These are phyloP conservation scores for Drosophila punjabiensis DNA, from an alignment of 1,140 invertebrate species.

Conservation along the genomic window DNA sequence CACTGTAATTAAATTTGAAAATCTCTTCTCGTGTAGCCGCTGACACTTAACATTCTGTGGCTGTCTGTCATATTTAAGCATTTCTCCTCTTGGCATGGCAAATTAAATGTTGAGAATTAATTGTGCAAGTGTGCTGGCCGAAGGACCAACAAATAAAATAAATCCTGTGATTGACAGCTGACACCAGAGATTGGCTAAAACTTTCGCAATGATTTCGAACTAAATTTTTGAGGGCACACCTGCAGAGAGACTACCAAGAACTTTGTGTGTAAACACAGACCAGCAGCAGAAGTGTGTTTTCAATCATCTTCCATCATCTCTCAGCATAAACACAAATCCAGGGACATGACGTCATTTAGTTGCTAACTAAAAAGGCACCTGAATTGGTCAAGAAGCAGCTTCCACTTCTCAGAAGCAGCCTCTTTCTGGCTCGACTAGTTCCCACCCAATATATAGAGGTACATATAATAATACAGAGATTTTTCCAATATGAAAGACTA, in stretches of 20 bases:
- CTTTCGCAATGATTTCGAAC: neutral
- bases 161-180: slow-evolving; percentile 31
- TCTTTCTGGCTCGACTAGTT: slow-evolving; percentile 3
- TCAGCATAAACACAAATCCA: slow-evolving; percentile 48
- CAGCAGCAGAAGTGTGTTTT: slow-evolving; percentile 3
- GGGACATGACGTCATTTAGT: slow-evolving; percentile 54
- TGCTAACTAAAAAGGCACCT: slow-evolving; percentile 44
- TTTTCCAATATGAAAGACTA: slow-evolving; percentile 1
- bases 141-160: slow-evolving; percentile 20
- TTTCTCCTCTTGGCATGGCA: slow-evolving; percentile 55
- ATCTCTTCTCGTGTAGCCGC: slow-evolving; percentile 66
- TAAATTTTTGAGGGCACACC: slow-evolving; percentile 20
- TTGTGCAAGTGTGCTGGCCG: slow-evolving; percentile 67
- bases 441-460: slow-evolving; percentile 1
- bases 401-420: slow-evolving; percentile 42
- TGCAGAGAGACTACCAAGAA: slow-evolving; percentile 22
- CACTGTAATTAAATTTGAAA: slow-evolving; percentile 65
- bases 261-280: slow-evolving; percentile 5
- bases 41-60: slow-evolving; percentile 80
- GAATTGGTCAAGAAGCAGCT: slow-evolving; percentile 26
- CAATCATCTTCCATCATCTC: slow-evolving; percentile 16
- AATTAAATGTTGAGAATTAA: slow-evolving; percentile 67
- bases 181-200: slow-evolving; percentile 4
- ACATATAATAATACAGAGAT: neutral
- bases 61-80: slow-evolving; percentile 68